Evolutionary conservation across 2,888 invertebrate species (phyloP).

Genomic region (Eupithecia insigniata): DNA sequence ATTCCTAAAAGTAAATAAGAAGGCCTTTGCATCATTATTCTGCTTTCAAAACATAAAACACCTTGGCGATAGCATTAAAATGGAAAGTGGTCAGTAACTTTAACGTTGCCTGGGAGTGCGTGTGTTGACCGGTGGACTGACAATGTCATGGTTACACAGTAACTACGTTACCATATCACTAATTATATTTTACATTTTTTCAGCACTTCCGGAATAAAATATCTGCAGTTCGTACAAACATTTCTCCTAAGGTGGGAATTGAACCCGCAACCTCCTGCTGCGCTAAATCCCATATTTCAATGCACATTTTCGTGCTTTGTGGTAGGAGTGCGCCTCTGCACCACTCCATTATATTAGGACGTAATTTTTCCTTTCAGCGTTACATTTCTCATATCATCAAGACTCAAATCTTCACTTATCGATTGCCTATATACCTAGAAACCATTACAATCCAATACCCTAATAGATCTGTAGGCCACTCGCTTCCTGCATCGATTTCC

Average conservation of each 20-base stretch:
- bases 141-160: background rate
- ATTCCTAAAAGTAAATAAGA: conserved; percentile 20
- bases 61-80: conserved; percentile 35
- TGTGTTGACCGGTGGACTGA: conserved; percentile 5
- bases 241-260: too few species aligned
- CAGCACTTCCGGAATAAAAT: background rate
- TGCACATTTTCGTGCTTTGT: too few species aligned
- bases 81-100: conserved; percentile 36
- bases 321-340: too few species aligned
- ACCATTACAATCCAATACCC: conserved; percentile 6
- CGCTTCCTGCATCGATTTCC: conserved; percentile 27
- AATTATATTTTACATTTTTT: background rate
- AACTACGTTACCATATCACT: too few species aligned
- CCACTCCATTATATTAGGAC: too few species aligned
- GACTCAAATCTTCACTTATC: background rate
- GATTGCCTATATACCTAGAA: background rate
- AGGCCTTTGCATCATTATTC: conserved; percentile 31
- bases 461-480: conserved; percentile 4
- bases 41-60: conserved; percentile 38
- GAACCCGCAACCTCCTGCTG: too few species aligned
- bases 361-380: background rate
- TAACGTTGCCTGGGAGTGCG: conserved; percentile 15
- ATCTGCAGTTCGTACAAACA: too few species aligned
- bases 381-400: background rate
- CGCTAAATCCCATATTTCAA: too few species aligned